Evolutionary conservation across 1,140 invertebrate genomes (phyloP).

Genomic region (Epicauta chinensis): DNA sequence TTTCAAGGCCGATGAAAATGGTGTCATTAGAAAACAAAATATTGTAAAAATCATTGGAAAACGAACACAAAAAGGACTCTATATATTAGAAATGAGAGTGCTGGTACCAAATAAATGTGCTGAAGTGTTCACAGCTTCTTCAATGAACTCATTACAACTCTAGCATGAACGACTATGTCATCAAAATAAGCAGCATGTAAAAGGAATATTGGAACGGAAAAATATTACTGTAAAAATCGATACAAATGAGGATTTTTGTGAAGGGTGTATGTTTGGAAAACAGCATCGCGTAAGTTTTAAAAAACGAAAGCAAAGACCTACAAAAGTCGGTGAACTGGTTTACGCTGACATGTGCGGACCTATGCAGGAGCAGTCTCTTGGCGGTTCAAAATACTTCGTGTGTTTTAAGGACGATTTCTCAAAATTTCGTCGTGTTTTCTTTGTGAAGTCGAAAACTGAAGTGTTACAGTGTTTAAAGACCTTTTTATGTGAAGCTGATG

Average conservation of each 20-base stretch:
- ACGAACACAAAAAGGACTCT: constrained; percentile 2
- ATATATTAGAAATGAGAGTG: constrained; percentile 14
- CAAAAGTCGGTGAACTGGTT: constrained; percentile 38
- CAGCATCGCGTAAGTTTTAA: constrained; percentile 34
- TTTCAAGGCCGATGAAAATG: constrained; percentile 17
- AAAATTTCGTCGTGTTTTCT: constrained; percentile 31
- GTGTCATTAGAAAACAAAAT: neutral
- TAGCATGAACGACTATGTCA: constrained; percentile 30
- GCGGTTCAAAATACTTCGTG: constrained; percentile 38
- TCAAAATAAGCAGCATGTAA: constrained; percentile 41
- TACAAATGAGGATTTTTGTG: constrained; percentile 30
- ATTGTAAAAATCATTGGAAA: constrained; percentile 2
- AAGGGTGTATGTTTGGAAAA: constrained; percentile 41
- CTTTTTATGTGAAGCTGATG: constrained; percentile 22
- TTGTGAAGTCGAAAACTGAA: constrained; percentile 35
- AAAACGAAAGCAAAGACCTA: neutral
- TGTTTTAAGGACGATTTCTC: constrained; percentile 41
- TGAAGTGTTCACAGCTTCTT: neutral
- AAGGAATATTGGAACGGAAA: constrained; percentile 28
- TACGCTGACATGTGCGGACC: constrained; percentile 45
- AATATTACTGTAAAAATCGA: constrained; percentile 23
- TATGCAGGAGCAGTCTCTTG: constrained; percentile 36
- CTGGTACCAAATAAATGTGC: constrained; percentile 9
- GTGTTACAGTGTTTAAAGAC: constrained; percentile 27
- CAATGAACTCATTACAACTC: too few species aligned